phyloP scores from a whole-genome alignment of 2,888 invertebrate species.

The Andricus curvator region DNA sequence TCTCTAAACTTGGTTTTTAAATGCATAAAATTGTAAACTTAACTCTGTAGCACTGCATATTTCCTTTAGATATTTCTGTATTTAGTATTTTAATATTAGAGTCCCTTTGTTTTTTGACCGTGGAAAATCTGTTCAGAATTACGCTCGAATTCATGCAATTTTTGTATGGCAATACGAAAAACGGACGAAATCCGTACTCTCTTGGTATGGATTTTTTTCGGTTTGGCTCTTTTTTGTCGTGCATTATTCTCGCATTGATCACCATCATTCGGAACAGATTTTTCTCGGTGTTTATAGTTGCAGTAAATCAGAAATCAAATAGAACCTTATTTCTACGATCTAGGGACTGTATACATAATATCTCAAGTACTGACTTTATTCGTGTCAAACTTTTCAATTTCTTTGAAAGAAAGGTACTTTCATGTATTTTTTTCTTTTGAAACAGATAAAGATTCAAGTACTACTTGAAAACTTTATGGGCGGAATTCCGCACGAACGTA shows the following conservation, averaged over 20 bases:
- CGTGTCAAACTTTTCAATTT: neutral
- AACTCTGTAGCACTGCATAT: neutral
- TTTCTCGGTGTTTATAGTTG: neutral
- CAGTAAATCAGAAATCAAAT: neutral
- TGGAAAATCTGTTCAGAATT: too few relatives aligned
- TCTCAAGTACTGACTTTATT: neutral
- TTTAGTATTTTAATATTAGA: constrained; percentile 24
- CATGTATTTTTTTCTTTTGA: too few relatives aligned
- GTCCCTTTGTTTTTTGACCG: neutral
- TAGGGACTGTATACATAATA: neutral
- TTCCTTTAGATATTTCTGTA: constrained; percentile 4
- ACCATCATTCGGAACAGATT: too few relatives aligned
- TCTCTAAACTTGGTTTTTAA: neutral
- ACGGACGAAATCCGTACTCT: too few relatives aligned
- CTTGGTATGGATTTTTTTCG: too few relatives aligned
- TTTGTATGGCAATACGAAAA: too few relatives aligned
- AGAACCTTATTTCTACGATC: neutral
- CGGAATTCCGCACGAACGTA: neutral
- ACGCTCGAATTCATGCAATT: too few relatives aligned
- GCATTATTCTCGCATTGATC: too few relatives aligned
- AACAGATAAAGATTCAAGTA: neutral
- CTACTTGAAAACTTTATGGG: neutral
- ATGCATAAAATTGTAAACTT: constrained; percentile 21
- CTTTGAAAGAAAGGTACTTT: too few relatives aligned
- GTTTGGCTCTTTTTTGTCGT: too few relatives aligned